Base-by-base conservation (phyloP, 1,140 invertebrate species). In the Zaprionus africanus region DNA sequence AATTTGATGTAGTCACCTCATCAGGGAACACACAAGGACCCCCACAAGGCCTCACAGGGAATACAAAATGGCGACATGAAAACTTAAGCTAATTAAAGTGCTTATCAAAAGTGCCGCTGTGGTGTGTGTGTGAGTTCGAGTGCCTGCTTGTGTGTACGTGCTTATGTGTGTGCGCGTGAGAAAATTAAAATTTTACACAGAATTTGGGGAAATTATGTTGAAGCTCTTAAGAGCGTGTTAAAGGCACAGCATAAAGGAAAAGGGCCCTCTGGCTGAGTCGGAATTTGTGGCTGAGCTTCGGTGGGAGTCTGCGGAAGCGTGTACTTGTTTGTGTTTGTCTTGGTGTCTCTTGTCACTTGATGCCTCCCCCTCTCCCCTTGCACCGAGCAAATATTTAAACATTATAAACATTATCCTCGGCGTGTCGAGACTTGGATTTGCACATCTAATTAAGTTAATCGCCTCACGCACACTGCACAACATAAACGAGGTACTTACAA, bases 51-150 rank as follows among this genome's bases (percentile, higher is more conserved):
- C 34, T 36, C 53, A 19, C 41, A 57, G 73, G 74, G 62, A 66
- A 76, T 51, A 34, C 62, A 54, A 81, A 79, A 69, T 72, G 63
- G 54, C 83, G 62, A 61, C 60, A 72, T 73, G 82, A 73, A 79
- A 86, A 77, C 81, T 88, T 83, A 67, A 72, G 78, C 82, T 88
- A 87, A 87, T 87, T 87, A 87, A 83, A 81, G 57, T 49, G 31
- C 73, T 76, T 79, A 65, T 76, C 49, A 71, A 78, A 77, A 82
- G 73, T 62, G 59, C 38, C 38, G 28, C 57, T 49, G 31, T 36
- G 31, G 13, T 65, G 28, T 28, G 15, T 6, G 9, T 38, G 59
- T 41, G 17, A 58, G 19, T 11, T 9, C 31, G 31, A 31, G 31
- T 31, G 31, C 11, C 31, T n/a, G 9, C 5, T 15, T 34, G 62